A percentile compares a stretch with the other conserved stretches of the same genome.
Conservation (phyloP, 2,797 vertebrate species). For the Sebastes steindachneri region DNA sequence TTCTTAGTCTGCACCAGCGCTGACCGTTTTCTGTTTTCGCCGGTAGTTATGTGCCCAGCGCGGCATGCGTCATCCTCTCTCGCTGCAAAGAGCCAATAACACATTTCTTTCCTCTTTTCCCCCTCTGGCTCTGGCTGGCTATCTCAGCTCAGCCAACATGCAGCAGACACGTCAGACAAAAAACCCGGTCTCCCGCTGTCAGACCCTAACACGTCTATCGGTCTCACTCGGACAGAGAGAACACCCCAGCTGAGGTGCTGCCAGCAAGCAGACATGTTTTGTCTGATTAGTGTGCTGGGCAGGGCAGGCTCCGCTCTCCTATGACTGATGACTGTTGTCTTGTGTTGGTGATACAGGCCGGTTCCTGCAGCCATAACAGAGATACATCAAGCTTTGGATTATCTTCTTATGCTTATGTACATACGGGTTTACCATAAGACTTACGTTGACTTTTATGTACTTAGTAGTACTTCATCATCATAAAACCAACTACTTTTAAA, state of each 20-base stretch:
- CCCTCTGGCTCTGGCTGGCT: conserved; percentile 29
- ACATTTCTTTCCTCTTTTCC: conserved; percentile 29
- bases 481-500: neutral
- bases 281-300: conserved; percentile 65
- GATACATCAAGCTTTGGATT: conserved; percentile 50
- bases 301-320: conserved; percentile 37
- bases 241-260: conserved; percentile 47
- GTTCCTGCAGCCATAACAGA: conserved; percentile 51
- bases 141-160: conserved; percentile 33
- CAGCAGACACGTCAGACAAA: conserved; percentile 52
- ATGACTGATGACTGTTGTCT: conserved; percentile 57
- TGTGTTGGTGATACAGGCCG: conserved; percentile 28
- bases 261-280: conserved; percentile 62
- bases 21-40: conserved; percentile 35
- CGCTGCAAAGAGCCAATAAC: conserved; percentile 32
- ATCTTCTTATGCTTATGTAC: conserved; percentile 40
- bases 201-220: conserved; percentile 50
- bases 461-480: neutral
- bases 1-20: conserved; percentile 32
- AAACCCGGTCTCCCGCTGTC: conserved; percentile 42
- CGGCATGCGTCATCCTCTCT: conserved; percentile 26
- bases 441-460: conserved; percentile 1
- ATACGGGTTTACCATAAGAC: conserved; percentile 3
- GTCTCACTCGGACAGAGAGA: conserved; percentile 48
- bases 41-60: conserved; percentile 45